phyloP scores from a whole-genome alignment of 2,113 vertebrate genomes.

The Oreochromis tanganicae region DNA sequence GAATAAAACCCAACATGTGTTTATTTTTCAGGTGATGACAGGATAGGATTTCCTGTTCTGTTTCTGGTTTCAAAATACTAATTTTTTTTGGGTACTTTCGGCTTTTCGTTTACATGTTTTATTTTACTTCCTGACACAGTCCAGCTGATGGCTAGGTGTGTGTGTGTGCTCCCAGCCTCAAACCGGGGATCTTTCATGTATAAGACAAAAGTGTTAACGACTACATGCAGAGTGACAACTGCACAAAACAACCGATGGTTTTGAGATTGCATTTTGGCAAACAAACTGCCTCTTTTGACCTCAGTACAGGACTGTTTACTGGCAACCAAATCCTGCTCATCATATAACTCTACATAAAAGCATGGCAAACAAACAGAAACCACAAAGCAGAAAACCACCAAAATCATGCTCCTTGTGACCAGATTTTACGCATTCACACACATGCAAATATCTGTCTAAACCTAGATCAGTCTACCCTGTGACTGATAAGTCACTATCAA shows the following conservation, averaged over 20 bases:
- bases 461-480: neutral
- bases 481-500: neutral
- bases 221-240: neutral
- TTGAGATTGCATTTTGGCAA: neutral
- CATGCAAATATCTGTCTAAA: neutral
- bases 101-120: neutral
- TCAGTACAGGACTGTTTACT: neutral
- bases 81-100: fast-evolving
- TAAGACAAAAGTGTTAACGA: neutral
- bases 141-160: neutral
- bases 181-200: neutral
- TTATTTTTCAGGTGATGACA: neutral
- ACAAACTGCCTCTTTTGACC: neutral
- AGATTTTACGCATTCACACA: fast-evolving
- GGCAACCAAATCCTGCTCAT: neutral
- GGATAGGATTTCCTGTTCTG: neutral
- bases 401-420: neutral
- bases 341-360: neutral
- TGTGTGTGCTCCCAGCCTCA: neutral
- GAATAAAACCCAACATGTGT: neutral
- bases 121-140: neutral
- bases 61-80: neutral
- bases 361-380: neutral
- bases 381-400: neutral
- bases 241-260: neutral